These are phyloP conservation scores for Rhinoderma darwinii DNA, from an alignment of 2,113 vertebrate genomes.

Conservation along the genomic window DNA sequence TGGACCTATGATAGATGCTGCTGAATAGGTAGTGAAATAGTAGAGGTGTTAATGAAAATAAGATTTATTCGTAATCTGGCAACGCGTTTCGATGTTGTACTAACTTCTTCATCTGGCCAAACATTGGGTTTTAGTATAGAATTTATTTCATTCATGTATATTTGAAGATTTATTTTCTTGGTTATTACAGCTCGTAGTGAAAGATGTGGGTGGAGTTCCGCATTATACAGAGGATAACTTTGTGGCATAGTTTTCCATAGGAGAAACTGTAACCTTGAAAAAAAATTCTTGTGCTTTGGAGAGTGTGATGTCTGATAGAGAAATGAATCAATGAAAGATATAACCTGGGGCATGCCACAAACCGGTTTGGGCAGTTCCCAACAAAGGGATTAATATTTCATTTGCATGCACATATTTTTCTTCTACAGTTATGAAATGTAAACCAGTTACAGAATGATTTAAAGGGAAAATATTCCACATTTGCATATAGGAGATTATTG, in stretches of 20 bases:
- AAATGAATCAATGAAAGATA: conserved; percentile 38
- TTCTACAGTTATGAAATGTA: background rate
- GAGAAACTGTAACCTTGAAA: conserved; percentile 17
- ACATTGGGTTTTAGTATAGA: background rate
- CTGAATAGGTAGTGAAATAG: too few species aligned
- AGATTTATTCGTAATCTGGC: too few species aligned
- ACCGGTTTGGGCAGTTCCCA: conserved; percentile 21
- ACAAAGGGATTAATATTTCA: conserved; percentile 44
- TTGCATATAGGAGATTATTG: background rate
- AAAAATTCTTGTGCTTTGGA: background rate
- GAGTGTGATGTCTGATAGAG: conserved; percentile 1
- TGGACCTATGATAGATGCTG: too few species aligned
- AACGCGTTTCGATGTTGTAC: too few species aligned
- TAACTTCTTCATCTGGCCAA: too few species aligned
- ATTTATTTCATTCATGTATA: background rate
- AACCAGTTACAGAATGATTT: background rate
- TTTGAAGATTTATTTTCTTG: background rate
- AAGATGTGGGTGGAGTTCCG: background rate
- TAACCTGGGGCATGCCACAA: conserved; percentile 30
- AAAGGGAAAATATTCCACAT: background rate
- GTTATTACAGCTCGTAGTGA: background rate
- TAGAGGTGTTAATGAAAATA: too few species aligned
- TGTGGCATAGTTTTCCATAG: background rate
- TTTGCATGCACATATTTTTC: conserved; percentile 13
- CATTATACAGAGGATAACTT: background rate